These are phyloP conservation scores for Polyploca ridens DNA, from an alignment of 2,888 invertebrate species.

Conservation along the genomic window DNA sequence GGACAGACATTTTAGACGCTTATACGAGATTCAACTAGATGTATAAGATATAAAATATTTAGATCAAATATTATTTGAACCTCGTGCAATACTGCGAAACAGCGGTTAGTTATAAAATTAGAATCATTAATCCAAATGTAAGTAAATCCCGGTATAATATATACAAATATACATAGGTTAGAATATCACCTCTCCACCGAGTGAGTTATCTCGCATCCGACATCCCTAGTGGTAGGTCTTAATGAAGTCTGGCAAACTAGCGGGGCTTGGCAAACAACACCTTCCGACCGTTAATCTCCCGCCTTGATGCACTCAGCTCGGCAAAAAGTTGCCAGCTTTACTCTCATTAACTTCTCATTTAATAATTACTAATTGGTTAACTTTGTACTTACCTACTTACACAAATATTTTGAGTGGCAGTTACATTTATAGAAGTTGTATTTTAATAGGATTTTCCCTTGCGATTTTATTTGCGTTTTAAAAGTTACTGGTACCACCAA, in stretches of 20 bases:
- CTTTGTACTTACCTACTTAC: constrained; percentile 14
- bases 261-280: constrained; percentile 40
- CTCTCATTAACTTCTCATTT: constrained; percentile 40
- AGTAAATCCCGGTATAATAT: not conserved
- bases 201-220: constrained; percentile 11
- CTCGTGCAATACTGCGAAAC: too few relatives aligned
- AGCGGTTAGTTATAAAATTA: too few relatives aligned
- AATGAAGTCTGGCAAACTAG: constrained; percentile 37
- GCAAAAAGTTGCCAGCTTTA: constrained; percentile 43
- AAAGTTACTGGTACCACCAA: too few relatives aligned
- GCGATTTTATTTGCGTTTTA: too few relatives aligned
- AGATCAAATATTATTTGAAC: too few relatives aligned
- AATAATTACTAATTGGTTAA: constrained; percentile 24
- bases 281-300: constrained; percentile 30
- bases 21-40: too few relatives aligned
- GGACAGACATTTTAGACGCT: too few relatives aligned
- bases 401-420: constrained; percentile 14
- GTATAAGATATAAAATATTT: too few relatives aligned
- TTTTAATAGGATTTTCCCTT: too few relatives aligned
- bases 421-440: not conserved
- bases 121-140: not conserved
- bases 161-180: not conserved
- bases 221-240: constrained; percentile 26
- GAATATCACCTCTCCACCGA: not conserved
- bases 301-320: constrained; percentile 33